Evolutionary conservation across 1,140 invertebrate species (phyloP), one percentile per base, ranked within the genome.

Genomic region (Portunus trituberculatus): DNA sequence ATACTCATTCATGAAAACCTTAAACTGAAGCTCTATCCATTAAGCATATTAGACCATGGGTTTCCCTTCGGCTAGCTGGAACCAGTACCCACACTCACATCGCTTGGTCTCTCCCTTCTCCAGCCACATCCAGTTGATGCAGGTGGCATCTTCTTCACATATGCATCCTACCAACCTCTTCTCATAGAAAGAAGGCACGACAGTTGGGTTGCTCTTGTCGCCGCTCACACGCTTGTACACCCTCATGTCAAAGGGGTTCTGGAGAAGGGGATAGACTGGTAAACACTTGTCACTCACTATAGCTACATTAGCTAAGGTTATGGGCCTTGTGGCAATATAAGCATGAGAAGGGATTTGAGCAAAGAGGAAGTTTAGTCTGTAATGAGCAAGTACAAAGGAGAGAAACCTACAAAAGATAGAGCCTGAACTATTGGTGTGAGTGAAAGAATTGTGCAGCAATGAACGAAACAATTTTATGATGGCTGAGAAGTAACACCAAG

Each of bases 11-110:
- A 39, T 39, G 1, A 39, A 98, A 97, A 97, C 97, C 28, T 97
- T 98, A 16, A 97, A 97, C 89, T 98, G 96, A 98, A 98, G 59
- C 97, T 87, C 97, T 87, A 28, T 25, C 45, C 46, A 52, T 89
- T n/a, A 46, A 1, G 16, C n/a, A 39, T 29, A 48, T 93, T 92
- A 93, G 32, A 94, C 93, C 52, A 95, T 91, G 25, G 97, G 97
- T 93, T 97, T 97, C 29, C 96, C 97, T 96, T 98, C 98, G 76
- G 98, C 98, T 96, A 99, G 97, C 97, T 99, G 99, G 97, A 99
- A 99, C 99, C 99, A 99, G 97, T 99, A 98, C 76, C 99, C 99
- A 97, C 99, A 99, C 97, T 98, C 98, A 97, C 99, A 99, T 96
- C 99, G 98, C 96, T 98, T 98, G 67, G 98, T 98, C 96, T 98